phyloP scores from a whole-genome alignment of 2,888 invertebrate species.

The Nematopogon swammerdamellus region DNA sequence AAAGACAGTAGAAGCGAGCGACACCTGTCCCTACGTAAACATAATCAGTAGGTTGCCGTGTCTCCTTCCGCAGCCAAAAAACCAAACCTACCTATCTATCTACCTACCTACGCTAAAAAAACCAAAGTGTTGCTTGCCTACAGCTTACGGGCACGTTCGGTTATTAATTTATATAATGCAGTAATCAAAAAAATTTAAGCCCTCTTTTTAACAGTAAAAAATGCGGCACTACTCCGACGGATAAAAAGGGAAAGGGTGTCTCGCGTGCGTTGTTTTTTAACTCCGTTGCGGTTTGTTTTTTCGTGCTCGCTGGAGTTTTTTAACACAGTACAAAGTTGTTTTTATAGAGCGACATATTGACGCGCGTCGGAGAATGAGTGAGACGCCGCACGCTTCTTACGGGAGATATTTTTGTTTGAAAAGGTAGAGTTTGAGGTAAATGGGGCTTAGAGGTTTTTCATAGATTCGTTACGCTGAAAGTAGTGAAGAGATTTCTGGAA shows the following conservation, averaged over 20 bases:
- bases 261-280: conserved; percentile 42
- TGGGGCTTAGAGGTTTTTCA: neutral
- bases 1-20: conserved; percentile 6
- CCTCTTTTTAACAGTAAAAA: conserved; percentile 45
- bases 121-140: conserved; percentile 48
- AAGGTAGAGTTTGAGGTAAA: neutral
- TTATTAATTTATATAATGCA: conserved; percentile 54
- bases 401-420: neutral
- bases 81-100: conserved; percentile 28
- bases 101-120: conserved; percentile 50
- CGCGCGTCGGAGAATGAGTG: conserved; percentile 26
- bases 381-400: conserved; percentile 6
- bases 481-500: neutral
- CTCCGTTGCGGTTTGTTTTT: conserved; percentile 51
- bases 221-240: conserved; percentile 40
- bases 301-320: conserved; percentile 50
- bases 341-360: conserved; percentile 51
- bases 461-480: neutral
- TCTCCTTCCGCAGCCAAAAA: conserved; percentile 49
- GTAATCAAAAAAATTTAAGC: conserved; percentile 47
- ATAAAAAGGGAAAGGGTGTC: conserved; percentile 55
- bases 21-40: conserved; percentile 39
- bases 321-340: conserved; percentile 50
- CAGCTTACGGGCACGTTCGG: conserved; percentile 54
- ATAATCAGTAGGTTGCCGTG: conserved; percentile 36